Evolutionary conservation across 2,113 vertebrate species (phyloP).

Genomic region (Ellobius talpinus): DNA sequence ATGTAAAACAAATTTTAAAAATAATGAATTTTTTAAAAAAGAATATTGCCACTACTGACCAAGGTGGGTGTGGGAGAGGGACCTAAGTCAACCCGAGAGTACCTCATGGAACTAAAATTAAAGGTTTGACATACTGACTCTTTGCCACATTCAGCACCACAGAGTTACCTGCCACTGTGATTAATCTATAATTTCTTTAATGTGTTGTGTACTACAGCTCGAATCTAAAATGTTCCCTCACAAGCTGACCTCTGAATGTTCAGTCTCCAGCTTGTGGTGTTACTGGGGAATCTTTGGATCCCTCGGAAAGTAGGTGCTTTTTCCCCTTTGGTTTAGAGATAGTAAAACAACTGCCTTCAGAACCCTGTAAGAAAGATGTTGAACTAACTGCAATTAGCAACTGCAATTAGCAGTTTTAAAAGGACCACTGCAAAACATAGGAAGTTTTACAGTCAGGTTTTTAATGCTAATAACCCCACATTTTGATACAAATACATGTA

Average conservation of each 20-base stretch:
- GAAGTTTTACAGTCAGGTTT: background rate
- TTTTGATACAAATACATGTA: background rate
- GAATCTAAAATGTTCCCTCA: background rate
- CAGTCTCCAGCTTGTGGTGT: background rate
- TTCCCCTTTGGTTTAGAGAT: background rate
- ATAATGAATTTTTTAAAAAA: too few relatives aligned
- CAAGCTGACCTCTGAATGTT: background rate
- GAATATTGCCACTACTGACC: background rate
- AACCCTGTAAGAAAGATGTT: background rate
- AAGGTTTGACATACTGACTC: background rate
- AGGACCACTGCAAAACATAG: background rate
- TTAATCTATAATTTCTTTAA: constrained; percentile 20
- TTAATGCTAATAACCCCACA: background rate
- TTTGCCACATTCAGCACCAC: background rate
- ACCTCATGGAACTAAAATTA: background rate
- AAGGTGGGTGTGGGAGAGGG: background rate
- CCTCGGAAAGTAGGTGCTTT: background rate
- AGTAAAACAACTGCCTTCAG: constrained; percentile 1
- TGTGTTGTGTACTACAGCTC: background rate
- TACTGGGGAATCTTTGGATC: background rate
- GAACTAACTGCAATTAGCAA: background rate
- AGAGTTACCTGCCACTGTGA: background rate
- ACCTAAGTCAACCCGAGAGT: background rate
- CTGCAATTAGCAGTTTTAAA: background rate
- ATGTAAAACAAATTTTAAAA: too few relatives aligned